Percentiles rank a stretch among this genome's conserved stretches.
Conservation (phyloP, 2,113 vertebrate genomes). For the Chlamydotis undulata region DNA sequence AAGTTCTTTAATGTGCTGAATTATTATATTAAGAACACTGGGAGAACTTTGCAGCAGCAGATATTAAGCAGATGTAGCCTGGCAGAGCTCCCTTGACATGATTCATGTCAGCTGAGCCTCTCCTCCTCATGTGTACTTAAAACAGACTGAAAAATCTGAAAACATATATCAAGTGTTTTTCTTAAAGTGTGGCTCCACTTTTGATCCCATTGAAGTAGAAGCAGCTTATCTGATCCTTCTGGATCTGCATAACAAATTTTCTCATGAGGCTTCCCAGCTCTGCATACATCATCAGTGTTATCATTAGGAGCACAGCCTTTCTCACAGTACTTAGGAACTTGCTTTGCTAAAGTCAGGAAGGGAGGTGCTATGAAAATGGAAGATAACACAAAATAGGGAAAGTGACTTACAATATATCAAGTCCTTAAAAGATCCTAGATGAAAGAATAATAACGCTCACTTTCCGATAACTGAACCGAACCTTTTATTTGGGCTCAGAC, state of each 20-base stretch:
- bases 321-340: constrained; percentile 41
- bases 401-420: constrained; percentile 38
- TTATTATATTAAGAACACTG: not conserved
- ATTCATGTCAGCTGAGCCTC: not conserved
- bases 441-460: not conserved
- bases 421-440: not conserved
- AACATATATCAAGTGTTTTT: not conserved
- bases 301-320: constrained; percentile 29
- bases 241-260: not conserved
- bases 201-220: not conserved
- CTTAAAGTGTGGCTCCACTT: not conserved
- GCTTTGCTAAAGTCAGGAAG: constrained; percentile 47
- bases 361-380: constrained; percentile 28
- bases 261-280: constrained; percentile 4
- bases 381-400: constrained; percentile 36
- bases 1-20: not conserved
- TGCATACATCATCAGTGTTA: constrained; percentile 41
- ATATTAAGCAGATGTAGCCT: not conserved
- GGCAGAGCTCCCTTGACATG: not conserved
- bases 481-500: not conserved
- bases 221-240: constrained; percentile 25
- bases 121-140: not conserved
- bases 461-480: constrained; percentile 9
- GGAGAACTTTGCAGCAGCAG: not conserved
- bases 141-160: not conserved